Evolutionary conservation across 2,797 vertebrate genomes (phyloP).

Genomic region (Buphagus erythrorhynchus): DNA sequence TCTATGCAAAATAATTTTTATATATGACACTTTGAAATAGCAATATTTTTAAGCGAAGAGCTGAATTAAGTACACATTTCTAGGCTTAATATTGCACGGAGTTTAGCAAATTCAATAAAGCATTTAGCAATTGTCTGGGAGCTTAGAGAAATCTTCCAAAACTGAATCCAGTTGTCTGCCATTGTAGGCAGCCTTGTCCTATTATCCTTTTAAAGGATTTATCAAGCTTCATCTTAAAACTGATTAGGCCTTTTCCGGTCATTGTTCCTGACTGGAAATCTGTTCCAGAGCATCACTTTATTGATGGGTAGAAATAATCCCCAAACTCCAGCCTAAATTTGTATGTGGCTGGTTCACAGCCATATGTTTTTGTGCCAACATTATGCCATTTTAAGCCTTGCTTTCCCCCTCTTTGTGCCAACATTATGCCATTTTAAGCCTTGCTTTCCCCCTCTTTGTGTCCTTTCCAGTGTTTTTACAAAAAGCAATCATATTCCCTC

Average conservation of each 20-base stretch:
- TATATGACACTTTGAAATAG: not conserved
- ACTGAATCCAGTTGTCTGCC: not conserved
- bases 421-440: not conserved
- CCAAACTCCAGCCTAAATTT: not conserved
- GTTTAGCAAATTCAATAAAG: not conserved
- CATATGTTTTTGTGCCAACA: not conserved
- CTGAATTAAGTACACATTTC: not conserved
- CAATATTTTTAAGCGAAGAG: not conserved
- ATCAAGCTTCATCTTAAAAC: not conserved
- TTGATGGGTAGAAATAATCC: not conserved
- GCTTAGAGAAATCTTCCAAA: not conserved
- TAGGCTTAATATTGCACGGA: not conserved
- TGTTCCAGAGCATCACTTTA: not conserved
- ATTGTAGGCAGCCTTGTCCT: not conserved
- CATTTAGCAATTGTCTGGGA: not conserved
- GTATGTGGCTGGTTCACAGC: not conserved
- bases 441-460: not conserved
- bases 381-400: not conserved
- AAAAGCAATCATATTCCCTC: not conserved
- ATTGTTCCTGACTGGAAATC: not conserved
- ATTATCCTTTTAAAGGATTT: not conserved
- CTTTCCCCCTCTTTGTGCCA: not conserved
- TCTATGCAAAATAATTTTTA: not conserved
- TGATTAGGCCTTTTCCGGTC: not conserved
- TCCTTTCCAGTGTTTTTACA: not conserved